Conservation (phyloP, 2,888 invertebrate genomes). For the Catocala fraxini region DNA sequence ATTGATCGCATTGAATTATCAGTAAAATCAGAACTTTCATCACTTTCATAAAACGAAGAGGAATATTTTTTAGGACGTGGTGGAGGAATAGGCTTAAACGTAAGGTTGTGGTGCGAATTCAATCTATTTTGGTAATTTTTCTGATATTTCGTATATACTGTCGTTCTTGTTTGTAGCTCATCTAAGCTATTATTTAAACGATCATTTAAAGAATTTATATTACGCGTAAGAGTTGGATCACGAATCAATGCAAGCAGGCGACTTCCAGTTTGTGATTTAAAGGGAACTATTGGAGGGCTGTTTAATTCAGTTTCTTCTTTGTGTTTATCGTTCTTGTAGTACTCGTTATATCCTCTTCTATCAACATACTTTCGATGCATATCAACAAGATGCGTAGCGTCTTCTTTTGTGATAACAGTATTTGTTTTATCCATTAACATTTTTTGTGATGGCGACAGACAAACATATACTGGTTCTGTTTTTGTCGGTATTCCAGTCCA, state of each 20-base stretch:
- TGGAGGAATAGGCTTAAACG: constrained; percentile 76
- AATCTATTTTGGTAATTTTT: constrained; percentile 42
- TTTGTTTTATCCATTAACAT: constrained; percentile 87
- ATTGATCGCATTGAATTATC: constrained; percentile 74
- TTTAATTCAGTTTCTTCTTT: constrained; percentile 44
- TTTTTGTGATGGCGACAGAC: constrained; percentile 92
- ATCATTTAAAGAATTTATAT: constrained; percentile 62
- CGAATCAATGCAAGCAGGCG: constrained; percentile 89
- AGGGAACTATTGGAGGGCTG: constrained; percentile 64
- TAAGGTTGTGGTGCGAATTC: constrained; percentile 41
- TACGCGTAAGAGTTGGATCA: constrained; percentile 78
- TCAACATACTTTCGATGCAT: constrained; percentile 91
- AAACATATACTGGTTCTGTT: constrained; percentile 88
- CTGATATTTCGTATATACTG: constrained; percentile 34
- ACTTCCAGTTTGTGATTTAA: constrained; percentile 86
- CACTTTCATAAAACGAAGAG: constrained; percentile 78
- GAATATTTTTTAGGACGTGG: constrained; percentile 76
- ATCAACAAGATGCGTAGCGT: constrained; percentile 89
- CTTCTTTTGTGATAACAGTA: constrained; percentile 79
- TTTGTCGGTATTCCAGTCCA: constrained; percentile 89
- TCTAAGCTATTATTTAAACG: constrained; percentile 58
- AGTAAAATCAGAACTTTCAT: constrained; percentile 78
- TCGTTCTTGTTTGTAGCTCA: constrained; percentile 52
- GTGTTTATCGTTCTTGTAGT: constrained; percentile 50
- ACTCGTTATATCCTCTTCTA: constrained; percentile 86